Base-by-base conservation (phyloP, 2,888 invertebrate species). In the Aelia acuminata region DNA sequence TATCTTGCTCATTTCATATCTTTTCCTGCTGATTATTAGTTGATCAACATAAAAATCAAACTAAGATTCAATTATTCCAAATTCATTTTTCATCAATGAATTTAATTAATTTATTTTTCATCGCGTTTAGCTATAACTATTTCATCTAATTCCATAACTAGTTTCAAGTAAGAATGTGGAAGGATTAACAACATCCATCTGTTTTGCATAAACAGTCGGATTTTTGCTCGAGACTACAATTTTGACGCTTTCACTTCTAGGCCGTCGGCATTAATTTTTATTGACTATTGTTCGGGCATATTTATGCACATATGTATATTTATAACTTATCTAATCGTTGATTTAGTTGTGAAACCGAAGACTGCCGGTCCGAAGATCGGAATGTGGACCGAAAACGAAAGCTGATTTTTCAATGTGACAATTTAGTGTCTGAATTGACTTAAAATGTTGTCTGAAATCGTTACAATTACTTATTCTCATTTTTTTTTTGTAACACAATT, bases 121-220 rank as follows among this genome's bases (percentile, higher is more conserved):
- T 5, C 8, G 7, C 5, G 18, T 35, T 13, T 26, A 0, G 18
- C n/a, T 31, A 26, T 7, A 26, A 8, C 8, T 13, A 2, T 13
- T 1, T 63, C 2, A 63, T 20, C 18, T 22, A 3, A 1, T 11
- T 7, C 50, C 22, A 18, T 20, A n/a, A n/a, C 26, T 26, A 26
- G 57, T 57, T 57, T 57, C 57, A 11, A 57, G 57, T 26, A 35
- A 35, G 35, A 70, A 31, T 70, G 35, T 70, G 35, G 35, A 70
- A 70, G 63, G 31, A 70, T 70, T 35, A 70, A 70, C 31, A 70
- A 31, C n/a, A n/a, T n/a, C 63, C 63, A 70, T 31, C 35, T 70
- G 35, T 70, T 70, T 18, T 70, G 63, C 31, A 35, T 70, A 35
- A 35, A 70, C 18, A 35, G 7, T 26, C 63, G 26, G 31, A 63